Conservation (phyloP, 2,797 vertebrate genomes). For the Microtus californicus region DNA sequence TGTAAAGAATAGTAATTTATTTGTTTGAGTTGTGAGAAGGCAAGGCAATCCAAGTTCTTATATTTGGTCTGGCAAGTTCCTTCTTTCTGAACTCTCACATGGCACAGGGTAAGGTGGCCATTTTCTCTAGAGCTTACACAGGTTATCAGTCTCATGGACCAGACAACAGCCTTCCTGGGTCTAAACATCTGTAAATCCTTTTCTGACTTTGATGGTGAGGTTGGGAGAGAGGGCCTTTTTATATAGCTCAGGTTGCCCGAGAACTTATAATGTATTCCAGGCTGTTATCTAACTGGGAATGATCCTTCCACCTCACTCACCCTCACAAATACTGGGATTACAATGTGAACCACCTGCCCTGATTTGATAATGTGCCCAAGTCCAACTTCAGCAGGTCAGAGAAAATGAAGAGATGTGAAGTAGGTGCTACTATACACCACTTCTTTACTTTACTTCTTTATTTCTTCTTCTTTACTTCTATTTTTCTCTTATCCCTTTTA, state of each 20-base stretch:
- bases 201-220: slow-evolving; percentile 38
- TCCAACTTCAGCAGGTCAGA: neutral
- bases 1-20: neutral
- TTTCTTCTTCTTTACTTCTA: neutral
- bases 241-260: neutral
- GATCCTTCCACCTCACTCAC: neutral
- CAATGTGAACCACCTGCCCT: neutral
- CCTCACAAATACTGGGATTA: neutral
- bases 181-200: neutral
- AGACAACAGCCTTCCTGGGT: neutral
- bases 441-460: neutral
- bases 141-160: neutral
- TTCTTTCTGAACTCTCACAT: neutral
- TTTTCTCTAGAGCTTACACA: neutral
- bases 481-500: neutral
- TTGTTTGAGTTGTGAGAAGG: neutral
- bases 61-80: neutral
- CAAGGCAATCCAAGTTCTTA: neutral
- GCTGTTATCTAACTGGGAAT: neutral
- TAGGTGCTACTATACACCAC: neutral
- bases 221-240: neutral
- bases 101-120: neutral
- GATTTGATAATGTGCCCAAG: neutral
- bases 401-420: neutral
- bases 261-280: neutral